A percentile compares a stretch with the other conserved stretches of the same genome.
phyloP scores from a whole-genome alignment of 2,113 vertebrate species.

The Butastur rufipennis region DNA sequence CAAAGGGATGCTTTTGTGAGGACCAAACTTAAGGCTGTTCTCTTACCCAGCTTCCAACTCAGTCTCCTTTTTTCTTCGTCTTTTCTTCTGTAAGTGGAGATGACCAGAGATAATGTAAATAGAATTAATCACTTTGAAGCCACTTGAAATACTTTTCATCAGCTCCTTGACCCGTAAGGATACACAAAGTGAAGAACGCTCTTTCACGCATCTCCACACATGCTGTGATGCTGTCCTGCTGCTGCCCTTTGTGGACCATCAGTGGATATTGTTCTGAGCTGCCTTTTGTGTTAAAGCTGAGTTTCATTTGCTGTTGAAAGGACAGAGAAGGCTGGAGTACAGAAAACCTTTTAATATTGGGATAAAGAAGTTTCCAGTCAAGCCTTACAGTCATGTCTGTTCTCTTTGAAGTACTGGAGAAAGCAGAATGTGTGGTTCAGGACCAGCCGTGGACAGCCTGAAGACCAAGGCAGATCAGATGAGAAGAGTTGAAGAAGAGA shows the following conservation, averaged over 20 bases:
- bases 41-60: background rate
- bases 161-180: background rate
- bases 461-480: background rate
- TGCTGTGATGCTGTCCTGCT: background rate
- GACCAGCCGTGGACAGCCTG: background rate
- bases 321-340: background rate
- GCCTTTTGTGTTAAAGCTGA: background rate
- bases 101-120: background rate
- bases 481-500: background rate
- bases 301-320: background rate
- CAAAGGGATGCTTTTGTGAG: background rate
- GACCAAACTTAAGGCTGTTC: background rate
- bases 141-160: background rate
- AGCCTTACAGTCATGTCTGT: background rate
- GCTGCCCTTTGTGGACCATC: background rate
- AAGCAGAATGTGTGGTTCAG: background rate
- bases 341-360: background rate
- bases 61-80: background rate
- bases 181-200: background rate
- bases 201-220: background rate
- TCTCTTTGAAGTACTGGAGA: background rate
- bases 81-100: background rate
- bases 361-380: background rate
- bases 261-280: background rate
- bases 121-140: background rate